Base-by-base conservation (phyloP, 1,140 invertebrate genomes). In the Trachelipus rathkii region DNA sequence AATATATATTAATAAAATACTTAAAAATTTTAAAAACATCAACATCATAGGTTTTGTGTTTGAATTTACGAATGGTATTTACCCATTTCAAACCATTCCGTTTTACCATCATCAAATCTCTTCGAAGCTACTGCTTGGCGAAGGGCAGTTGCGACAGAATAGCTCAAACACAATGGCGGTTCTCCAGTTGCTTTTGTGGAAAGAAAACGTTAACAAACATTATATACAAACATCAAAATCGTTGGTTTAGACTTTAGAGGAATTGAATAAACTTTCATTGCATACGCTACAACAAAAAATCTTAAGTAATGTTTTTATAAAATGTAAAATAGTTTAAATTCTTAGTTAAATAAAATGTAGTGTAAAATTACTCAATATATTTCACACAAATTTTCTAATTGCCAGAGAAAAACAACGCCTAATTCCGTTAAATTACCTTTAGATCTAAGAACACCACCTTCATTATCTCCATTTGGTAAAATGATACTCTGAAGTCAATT, bases 401-500 rank as follows among this genome's bases (percentile, higher is more conserved):
- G 6, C 33, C 2, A 33, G n/a, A 33, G 33, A 60, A 10, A 71
- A 33, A 19, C 10, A 43, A 13, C 6, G 43, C 71, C 69, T 10
- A n/a, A 13, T 9, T 4, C n/a, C 0, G n/a, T 1, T 19, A 60
- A 60, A 71, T n/a, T 87, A 93, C 92, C 88, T 89, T 94, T 95
- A 1, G 92, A 93, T 44, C 92, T 86, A 19, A 93, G 85, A 60
- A 93, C 88, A 9, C 92, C 92, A 21, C 86, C 80, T 2, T 87
- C 87, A 85, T 92, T 93, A 1, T 88, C 86, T 24, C 88, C 86
- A 83, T 93, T 91, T 81, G 89, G 89, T 21, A 89, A 83, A 96
- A 87, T 67, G 89, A 89, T 11, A 95, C 86, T 60, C 92, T 87
- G 83, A 95, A 92, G 85, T 95, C 93, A 11, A 91, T 88, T 5